Conservation (phyloP, 2,797 vertebrate genomes). For the Microctenopoma steveboyesi region DNA sequence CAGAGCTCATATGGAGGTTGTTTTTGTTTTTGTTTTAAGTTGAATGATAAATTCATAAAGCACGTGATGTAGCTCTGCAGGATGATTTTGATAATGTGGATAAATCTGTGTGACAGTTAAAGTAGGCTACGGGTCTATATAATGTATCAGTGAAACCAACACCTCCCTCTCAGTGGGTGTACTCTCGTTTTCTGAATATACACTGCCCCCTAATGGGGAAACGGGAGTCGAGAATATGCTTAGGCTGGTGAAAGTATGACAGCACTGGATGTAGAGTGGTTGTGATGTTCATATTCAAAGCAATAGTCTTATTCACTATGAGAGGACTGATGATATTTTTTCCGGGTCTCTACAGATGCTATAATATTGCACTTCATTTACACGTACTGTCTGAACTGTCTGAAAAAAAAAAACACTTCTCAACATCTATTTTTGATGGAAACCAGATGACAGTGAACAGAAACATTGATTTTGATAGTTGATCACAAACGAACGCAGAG, state of each 20-base stretch:
- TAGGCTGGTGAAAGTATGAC: neutral
- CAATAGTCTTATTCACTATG: neutral
- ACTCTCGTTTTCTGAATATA: slow-evolving; percentile 36
- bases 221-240: neutral
- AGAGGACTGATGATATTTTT: neutral
- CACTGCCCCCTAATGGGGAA: slow-evolving; percentile 73
- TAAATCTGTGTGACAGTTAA: slow-evolving; percentile 2
- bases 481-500: neutral
- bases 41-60: neutral
- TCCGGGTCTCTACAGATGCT: neutral
- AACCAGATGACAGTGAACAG: neutral
- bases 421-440: neutral
- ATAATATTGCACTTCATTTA: neutral
- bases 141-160: slow-evolving; percentile 9
- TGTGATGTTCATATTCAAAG: neutral
- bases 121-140: neutral
- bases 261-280: neutral
- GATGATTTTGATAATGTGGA: neutral
- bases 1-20: neutral
- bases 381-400: neutral
- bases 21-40: neutral
- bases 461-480: neutral
- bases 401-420: slow-evolving; percentile 3
- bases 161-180: slow-evolving; percentile 16
- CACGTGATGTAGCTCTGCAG: neutral